phyloP scores from a whole-genome alignment of 2,888 invertebrate genomes.

The Morpho helenor region DNA sequence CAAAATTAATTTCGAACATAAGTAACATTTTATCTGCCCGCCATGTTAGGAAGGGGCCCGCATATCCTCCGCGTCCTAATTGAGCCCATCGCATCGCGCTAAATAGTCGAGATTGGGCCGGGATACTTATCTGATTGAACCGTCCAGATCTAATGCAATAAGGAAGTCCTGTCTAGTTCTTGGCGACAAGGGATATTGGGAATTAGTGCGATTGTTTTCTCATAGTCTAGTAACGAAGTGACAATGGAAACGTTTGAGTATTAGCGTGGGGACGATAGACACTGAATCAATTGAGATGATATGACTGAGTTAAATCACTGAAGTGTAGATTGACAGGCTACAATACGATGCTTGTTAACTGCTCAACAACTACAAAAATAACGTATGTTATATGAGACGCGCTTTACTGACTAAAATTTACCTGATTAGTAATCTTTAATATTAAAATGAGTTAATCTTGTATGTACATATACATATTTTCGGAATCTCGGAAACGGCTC shows the following conservation, averaged over 20 bases:
- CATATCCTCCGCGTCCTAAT: constrained; percentile 75
- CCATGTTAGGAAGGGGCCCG: constrained; percentile 56
- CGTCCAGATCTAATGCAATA: constrained; percentile 61
- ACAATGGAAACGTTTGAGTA: not conserved
- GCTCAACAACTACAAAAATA: no score
- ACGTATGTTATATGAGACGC: no score
- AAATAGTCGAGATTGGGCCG: constrained; percentile 72
- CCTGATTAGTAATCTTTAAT: no score
- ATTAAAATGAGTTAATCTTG: no score
- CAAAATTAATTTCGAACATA: no score
- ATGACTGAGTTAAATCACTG: no score
- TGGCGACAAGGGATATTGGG: constrained; percentile 52
- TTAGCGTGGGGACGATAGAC: not conserved
- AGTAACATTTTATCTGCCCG: constrained; percentile 15
- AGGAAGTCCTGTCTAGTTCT: constrained; percentile 63
- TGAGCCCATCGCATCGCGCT: constrained; percentile 75
- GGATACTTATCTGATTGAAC: constrained; percentile 68
- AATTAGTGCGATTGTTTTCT: constrained; percentile 33
- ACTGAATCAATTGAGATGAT: no score
- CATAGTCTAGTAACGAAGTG: constrained; percentile 2
- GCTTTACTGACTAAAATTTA: no score
- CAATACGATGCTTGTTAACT: no score
- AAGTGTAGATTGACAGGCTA: no score
- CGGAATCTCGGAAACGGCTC: no score
- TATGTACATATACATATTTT: no score